These are phyloP conservation scores for Malacosoma neustria DNA, from an alignment of 2,888 invertebrate genomes.

Conservation along the genomic window DNA sequence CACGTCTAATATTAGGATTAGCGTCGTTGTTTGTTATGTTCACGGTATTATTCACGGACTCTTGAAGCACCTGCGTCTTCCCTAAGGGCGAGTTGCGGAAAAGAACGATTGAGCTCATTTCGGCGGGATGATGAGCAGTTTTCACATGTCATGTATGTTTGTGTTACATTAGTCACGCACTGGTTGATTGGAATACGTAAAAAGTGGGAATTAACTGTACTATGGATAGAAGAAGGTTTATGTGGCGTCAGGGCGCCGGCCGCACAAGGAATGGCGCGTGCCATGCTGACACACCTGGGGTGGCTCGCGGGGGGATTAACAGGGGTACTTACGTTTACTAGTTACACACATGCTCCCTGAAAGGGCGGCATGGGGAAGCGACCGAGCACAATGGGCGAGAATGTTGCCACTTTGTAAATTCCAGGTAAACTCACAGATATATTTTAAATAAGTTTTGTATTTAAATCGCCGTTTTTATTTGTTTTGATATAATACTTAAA, in stretches of 20 bases:
- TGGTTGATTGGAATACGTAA: conserved; percentile 37
- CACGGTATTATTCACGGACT: conserved; percentile 75
- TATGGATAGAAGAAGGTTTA: conserved; percentile 29
- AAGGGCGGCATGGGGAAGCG: conserved; percentile 52
- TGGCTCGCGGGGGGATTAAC: conserved; percentile 65
- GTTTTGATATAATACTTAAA: too few relatives aligned
- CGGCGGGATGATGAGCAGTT: conserved; percentile 41
- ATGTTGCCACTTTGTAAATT: background rate
- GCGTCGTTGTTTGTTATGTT: conserved; percentile 65
- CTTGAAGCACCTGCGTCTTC: conserved; percentile 79
- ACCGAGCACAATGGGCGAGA: background rate
- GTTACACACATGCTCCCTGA: conserved; percentile 71
- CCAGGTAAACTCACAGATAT: background rate
- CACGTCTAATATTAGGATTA: conserved; percentile 49
- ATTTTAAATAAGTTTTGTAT: background rate
- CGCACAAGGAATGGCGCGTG: conserved; percentile 71
- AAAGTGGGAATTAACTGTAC: conserved; percentile 21
- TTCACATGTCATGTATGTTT: conserved; percentile 58
- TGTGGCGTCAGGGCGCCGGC: conserved; percentile 67
- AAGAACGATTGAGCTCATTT: conserved; percentile 75
- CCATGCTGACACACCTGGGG: conserved; percentile 68
- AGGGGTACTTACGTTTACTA: conserved; percentile 72
- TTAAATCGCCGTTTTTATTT: too few relatives aligned
- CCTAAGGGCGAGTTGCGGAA: conserved; percentile 74
- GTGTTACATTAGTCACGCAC: conserved; percentile 35